Conservation (phyloP, 2,888 invertebrate species). For the Oscheius sp. region DNA sequence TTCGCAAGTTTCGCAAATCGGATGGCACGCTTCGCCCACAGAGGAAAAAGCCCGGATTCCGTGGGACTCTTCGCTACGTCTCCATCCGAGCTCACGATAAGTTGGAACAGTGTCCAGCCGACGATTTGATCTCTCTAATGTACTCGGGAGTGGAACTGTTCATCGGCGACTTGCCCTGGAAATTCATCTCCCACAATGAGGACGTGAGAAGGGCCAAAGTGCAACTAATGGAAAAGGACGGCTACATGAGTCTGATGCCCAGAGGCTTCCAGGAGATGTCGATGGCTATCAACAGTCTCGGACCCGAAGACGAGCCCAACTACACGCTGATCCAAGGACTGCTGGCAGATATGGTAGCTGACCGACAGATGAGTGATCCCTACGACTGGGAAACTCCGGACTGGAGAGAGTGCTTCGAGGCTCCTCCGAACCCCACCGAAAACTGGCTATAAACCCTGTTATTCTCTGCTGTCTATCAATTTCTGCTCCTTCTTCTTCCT, state of each 20-base stretch:
- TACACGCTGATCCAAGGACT: slow-evolving; percentile 53
- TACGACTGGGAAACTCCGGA: slow-evolving; percentile 59
- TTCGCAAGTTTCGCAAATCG: slow-evolving; percentile 52
- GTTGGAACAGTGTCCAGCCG: slow-evolving; percentile 55
- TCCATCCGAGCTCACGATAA: slow-evolving; percentile 56
- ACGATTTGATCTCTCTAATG: slow-evolving; percentile 55
- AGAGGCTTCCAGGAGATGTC: slow-evolving; percentile 40
- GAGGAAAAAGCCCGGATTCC: slow-evolving; percentile 52
- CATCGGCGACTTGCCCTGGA: slow-evolving; percentile 57
- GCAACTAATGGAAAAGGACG: slow-evolving; percentile 38
- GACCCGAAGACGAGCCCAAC: slow-evolving; percentile 55
- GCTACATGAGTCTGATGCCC: slow-evolving; percentile 12
- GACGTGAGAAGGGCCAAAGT: slow-evolving; percentile 52
- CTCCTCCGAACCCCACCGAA: too few species aligned
- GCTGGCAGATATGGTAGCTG: slow-evolving; percentile 23
- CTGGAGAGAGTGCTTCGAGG: slow-evolving; percentile 16
- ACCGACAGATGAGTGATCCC: slow-evolving; percentile 45
- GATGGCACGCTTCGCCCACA: slow-evolving; percentile 48
- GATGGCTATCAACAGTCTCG: slow-evolving; percentile 51
- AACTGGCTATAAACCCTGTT: background rate
- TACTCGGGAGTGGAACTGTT: slow-evolving; percentile 56
- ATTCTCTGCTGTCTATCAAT: background rate
- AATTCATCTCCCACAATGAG: slow-evolving; percentile 27
- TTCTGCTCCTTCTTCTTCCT: slow-evolving; percentile 9
- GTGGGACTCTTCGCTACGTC: slow-evolving; percentile 68